Conservation (phyloP, 1,140 invertebrate species). For the Zaprionus ghesquierei region DNA sequence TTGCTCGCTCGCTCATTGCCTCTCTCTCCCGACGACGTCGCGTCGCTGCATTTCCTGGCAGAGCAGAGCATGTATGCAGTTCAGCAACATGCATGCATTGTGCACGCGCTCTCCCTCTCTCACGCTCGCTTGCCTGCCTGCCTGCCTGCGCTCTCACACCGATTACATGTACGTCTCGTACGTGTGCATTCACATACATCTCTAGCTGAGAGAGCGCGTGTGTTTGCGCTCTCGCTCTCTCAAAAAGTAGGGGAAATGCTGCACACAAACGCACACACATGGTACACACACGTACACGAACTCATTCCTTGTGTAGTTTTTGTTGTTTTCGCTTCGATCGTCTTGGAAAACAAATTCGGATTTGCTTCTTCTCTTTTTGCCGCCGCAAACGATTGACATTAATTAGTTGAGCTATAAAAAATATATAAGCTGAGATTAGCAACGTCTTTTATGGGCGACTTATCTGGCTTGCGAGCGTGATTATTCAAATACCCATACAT, state of each 20-base stretch:
- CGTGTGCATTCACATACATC: constrained; percentile 11
- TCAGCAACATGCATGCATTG: constrained; percentile 36
- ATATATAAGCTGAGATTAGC: constrained; percentile 19
- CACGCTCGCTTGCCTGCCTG: background rate
- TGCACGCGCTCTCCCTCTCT: background rate
- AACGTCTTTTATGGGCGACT: constrained; percentile 8
- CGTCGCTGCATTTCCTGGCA: constrained; percentile 32
- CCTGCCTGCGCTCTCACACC: background rate
- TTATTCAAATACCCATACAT: background rate
- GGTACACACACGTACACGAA: background rate
- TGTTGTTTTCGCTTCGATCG: constrained; percentile 16
- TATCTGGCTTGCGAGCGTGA: constrained; percentile 3
- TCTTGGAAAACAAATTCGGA: background rate
- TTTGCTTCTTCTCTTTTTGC: background rate
- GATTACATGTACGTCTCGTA: background rate
- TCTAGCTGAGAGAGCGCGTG: background rate
- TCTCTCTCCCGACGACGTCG: constrained; percentile 28
- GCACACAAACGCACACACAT: constrained; percentile 9
- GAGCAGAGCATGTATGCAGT: constrained; percentile 39
- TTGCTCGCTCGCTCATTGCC: constrained; percentile 13
- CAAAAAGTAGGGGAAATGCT: constrained; percentile 55
- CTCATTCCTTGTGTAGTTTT: background rate
- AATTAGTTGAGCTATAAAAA: constrained; percentile 34
- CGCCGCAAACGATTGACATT: constrained; percentile 15
- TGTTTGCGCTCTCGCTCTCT: constrained; percentile 26